Evolutionary conservation across 2,797 vertebrate genomes (phyloP).

Genomic region (Poecilia wingei): DNA sequence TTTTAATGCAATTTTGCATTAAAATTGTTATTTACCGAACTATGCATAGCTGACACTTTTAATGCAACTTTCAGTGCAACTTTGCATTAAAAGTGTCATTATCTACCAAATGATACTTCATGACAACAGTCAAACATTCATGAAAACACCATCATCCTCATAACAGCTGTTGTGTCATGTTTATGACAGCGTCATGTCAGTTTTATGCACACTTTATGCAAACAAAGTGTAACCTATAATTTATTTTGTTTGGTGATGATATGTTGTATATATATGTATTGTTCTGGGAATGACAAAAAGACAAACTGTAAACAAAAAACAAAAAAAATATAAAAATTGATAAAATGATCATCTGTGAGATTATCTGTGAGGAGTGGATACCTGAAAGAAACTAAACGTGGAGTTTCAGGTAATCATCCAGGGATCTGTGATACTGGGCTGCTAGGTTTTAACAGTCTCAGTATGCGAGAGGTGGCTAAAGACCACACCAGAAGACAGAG

Average conservation of each 20-base stretch:
- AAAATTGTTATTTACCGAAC: no score
- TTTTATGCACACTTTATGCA: no score
- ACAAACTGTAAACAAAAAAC: neutral
- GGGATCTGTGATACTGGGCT: neutral
- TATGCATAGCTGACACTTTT: no score
- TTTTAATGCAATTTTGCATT: no score
- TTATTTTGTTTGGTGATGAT: neutral
- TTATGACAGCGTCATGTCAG: no score
- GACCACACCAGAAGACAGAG: slow-evolving; percentile 29
- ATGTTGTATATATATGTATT: neutral
- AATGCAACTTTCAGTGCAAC: no score
- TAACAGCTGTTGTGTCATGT: no score
- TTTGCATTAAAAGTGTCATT: no score
- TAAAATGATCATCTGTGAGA: neutral
- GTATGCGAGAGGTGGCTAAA: slow-evolving; percentile 9
- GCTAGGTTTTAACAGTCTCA: neutral
- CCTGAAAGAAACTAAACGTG: neutral
- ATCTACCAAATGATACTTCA: no score
- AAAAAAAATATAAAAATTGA: neutral
- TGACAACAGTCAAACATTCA: no score
- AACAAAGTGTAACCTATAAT: no score
- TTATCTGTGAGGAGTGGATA: neutral
- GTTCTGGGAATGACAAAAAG: neutral
- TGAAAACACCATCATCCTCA: no score
- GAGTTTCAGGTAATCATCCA: neutral